These are phyloP conservation scores for Tachysurus fulvidraco DNA, from an alignment of 2,113 vertebrate species.

Conservation along the genomic window DNA sequence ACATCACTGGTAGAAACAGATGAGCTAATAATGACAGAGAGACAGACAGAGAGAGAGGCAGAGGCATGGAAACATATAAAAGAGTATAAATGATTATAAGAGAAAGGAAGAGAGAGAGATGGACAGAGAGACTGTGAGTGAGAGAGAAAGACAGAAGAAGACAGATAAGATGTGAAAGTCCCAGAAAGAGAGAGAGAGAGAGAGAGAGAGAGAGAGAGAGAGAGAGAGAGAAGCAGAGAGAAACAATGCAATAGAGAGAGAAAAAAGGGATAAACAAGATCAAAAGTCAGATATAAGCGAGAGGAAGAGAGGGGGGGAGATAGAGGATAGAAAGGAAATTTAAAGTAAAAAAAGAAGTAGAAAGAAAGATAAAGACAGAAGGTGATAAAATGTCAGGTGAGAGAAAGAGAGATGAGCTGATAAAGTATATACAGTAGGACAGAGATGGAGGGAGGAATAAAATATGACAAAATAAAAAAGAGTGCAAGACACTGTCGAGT, in stretches of 20 bases:
- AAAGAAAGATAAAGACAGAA: neutral
- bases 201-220: no score
- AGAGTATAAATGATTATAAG: neutral
- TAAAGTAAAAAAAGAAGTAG: neutral
- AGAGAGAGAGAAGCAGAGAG: neutral
- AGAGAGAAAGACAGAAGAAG: neutral
- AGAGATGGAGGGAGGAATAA: neutral
- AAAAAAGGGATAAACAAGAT: no score
- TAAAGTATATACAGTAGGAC: neutral
- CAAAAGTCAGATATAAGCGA: neutral
- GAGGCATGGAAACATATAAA: neutral
- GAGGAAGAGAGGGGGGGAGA: neutral
- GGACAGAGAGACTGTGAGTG: neutral
- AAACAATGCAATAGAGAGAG: no score
- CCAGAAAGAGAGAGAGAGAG: no score
- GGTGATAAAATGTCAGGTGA: neutral
- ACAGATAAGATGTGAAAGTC: no score
- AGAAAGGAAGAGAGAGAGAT: neutral
- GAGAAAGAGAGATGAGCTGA: slow-evolving; percentile 7
- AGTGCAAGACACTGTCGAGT: slow-evolving; percentile 21
- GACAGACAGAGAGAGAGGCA: neutral
- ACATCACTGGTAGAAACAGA: neutral
- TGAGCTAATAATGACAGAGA: neutral
- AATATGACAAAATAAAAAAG: neutral
- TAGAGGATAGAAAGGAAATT: neutral